A percentile compares a stretch with the other conserved stretches of the same genome.
phyloP scores from a whole-genome alignment of 2,113 vertebrate genomes.

The Sylvietta virens region DNA sequence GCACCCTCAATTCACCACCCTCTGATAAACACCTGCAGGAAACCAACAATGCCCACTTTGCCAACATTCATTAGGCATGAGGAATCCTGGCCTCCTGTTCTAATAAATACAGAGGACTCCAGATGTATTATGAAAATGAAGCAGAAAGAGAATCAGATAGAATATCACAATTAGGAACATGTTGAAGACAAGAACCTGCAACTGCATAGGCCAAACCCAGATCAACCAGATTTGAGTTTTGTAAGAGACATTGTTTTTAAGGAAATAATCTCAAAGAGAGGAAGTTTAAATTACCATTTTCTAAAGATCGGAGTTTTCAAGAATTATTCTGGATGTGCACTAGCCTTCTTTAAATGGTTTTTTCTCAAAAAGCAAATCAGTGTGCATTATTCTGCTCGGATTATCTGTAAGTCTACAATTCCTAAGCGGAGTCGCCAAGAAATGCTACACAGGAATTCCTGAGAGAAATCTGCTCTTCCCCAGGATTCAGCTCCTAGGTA shows the following conservation, averaged over 20 bases:
- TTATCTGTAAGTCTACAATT: neutral
- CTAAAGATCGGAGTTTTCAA: neutral
- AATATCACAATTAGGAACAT: neutral
- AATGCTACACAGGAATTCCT: neutral
- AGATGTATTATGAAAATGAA: neutral
- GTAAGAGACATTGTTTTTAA: neutral
- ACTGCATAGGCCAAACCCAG: neutral
- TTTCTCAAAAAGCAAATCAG: neutral
- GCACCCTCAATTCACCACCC: neutral
- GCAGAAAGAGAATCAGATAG: neutral
- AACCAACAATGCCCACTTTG: neutral
- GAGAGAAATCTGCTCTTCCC: neutral
- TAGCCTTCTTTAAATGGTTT: neutral
- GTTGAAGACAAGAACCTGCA: neutral
- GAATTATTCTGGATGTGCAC: neutral
- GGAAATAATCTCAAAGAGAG: neutral
- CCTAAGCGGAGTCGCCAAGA: neutral
- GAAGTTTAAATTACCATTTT: neutral
- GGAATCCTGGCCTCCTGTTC: neutral
- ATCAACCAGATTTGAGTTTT: neutral
- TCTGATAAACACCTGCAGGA: neutral
- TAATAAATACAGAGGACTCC: neutral
- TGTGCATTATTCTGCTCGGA: accelerated
- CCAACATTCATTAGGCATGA: slow-evolving; percentile 1
- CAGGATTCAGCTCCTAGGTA: neutral